These are phyloP conservation scores for Apodemia hepburni DNA, from an alignment of 2,888 invertebrate genomes.

Conservation along the genomic window DNA sequence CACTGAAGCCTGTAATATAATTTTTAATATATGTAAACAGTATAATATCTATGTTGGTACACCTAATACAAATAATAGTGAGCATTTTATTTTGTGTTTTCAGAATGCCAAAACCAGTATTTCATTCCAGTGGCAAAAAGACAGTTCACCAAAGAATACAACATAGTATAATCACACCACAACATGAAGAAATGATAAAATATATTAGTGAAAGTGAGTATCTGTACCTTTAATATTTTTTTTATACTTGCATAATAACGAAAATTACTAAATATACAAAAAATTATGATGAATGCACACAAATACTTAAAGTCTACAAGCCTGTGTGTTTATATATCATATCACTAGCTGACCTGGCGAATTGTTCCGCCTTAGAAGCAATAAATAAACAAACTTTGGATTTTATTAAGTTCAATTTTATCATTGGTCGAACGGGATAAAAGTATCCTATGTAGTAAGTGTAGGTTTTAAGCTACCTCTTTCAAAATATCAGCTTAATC, in stretches of 20 bases:
- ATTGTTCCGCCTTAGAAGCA: no score
- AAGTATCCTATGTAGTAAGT: no score
- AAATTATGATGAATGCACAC: no score
- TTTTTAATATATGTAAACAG: neutral
- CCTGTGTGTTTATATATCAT: no score
- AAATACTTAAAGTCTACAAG: no score
- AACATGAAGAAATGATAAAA: constrained; percentile 93
- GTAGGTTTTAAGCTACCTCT: no score
- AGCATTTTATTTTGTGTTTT: constrained; percentile 18
- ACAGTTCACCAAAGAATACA: constrained; percentile 81
- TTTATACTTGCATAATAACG: neutral
- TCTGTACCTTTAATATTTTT: neutral
- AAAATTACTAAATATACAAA: no score
- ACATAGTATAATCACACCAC: constrained; percentile 83
- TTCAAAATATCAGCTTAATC: no score
- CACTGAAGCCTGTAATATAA: neutral
- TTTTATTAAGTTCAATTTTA: no score
- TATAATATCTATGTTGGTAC: neutral
- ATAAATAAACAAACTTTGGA: no score
- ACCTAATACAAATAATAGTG: neutral
- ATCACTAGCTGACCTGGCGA: no score
- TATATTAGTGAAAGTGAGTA: constrained; percentile 92
- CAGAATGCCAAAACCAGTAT: constrained; percentile 91
- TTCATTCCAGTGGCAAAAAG: constrained; percentile 85
- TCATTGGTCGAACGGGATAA: no score